These are phyloP conservation scores for Mizuhopecten yessoensis DNA, from an alignment of 1,140 invertebrate species.

Conservation along the genomic window DNA sequence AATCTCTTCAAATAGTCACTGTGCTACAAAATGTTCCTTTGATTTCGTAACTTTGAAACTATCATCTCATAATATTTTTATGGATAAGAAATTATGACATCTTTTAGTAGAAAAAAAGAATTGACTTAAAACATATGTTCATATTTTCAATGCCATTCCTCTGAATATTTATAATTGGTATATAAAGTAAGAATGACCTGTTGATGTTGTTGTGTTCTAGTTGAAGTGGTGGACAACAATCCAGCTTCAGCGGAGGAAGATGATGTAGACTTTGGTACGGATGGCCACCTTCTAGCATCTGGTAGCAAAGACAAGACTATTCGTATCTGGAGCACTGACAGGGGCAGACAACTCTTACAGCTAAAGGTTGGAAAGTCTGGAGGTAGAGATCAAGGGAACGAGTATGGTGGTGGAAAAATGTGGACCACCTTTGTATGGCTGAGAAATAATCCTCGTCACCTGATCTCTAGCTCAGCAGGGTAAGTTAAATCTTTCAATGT, in stretches of 20 bases:
- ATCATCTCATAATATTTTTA: too few relatives aligned
- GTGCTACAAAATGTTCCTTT: too few relatives aligned
- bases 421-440: constrained; percentile 85
- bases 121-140: too few relatives aligned
- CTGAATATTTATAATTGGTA: too few relatives aligned
- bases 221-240: neutral
- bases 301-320: constrained; percentile 74
- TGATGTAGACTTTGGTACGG: constrained; percentile 51
- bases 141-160: too few relatives aligned
- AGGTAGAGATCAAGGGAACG: constrained; percentile 41
- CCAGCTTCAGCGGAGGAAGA: neutral
- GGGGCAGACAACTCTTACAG: constrained; percentile 58
- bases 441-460: constrained; percentile 64
- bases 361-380: constrained; percentile 65
- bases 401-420: constrained; percentile 58
- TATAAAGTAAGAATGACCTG: too few relatives aligned
- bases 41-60: too few relatives aligned
- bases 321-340: constrained; percentile 71
- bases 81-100: too few relatives aligned
- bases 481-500: constrained; percentile 45
- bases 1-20: too few relatives aligned
- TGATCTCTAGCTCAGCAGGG: constrained; percentile 67
- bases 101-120: too few relatives aligned
- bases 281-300: constrained; percentile 70
- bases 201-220: neutral